Conservation (phyloP, 2,113 vertebrate genomes). For the Agelaius tricolor region DNA sequence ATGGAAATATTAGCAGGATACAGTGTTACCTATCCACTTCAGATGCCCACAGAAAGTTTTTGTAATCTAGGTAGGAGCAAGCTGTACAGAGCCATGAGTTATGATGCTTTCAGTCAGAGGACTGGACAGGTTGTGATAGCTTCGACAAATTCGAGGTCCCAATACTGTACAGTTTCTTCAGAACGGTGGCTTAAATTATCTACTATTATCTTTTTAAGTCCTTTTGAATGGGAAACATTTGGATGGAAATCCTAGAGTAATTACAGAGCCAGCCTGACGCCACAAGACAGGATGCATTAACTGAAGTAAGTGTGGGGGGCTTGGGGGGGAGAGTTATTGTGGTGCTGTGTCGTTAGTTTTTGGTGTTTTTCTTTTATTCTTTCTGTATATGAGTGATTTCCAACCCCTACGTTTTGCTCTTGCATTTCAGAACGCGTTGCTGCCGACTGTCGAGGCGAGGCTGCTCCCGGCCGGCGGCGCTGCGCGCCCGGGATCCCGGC, state of each 20-base stretch:
- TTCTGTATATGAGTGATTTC: not conserved
- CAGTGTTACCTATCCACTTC: not conserved
- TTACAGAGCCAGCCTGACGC: not conserved
- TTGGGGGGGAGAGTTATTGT: not conserved
- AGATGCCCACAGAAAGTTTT: not conserved
- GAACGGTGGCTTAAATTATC: not conserved
- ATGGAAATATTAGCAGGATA: not conserved
- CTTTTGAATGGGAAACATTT: not conserved
- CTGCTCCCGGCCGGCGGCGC: not conserved
- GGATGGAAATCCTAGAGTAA: not conserved
- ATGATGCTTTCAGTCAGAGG: fast-evolving
- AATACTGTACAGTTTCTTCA: not conserved
- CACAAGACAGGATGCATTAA: not conserved
- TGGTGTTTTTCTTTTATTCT: not conserved
- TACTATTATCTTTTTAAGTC: not conserved
- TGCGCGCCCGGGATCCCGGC: not conserved
- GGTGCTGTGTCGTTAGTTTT: fast-evolving
- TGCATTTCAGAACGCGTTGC: too few relatives aligned
- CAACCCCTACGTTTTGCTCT: not conserved
- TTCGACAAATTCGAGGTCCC: not conserved
- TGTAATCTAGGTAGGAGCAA: not conserved
- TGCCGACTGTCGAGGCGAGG: fast-evolving
- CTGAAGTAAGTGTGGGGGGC: not conserved
- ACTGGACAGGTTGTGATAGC: not conserved
- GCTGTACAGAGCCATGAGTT: not conserved